Evolutionary conservation across 2,113 vertebrate species (phyloP).

Genomic region (Ophiodon elongatus): DNA sequence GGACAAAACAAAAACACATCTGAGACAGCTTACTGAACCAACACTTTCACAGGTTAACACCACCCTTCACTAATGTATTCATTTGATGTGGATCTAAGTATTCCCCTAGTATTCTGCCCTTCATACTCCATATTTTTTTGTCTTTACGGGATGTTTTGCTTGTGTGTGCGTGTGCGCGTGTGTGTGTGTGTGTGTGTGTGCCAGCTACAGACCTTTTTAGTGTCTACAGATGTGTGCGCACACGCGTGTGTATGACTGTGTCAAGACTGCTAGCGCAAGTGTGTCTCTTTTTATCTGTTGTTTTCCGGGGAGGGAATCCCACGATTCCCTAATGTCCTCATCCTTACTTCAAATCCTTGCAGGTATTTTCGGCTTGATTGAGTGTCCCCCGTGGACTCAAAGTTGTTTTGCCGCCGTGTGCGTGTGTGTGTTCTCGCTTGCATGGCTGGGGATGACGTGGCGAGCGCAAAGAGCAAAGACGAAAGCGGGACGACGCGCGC

Average conservation of each 20-base stretch:
- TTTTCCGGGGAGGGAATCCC: slow-evolving; percentile 35
- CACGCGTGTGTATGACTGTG: slow-evolving; percentile 19
- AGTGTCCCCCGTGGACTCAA: slow-evolving; percentile 63
- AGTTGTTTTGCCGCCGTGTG: slow-evolving; percentile 52
- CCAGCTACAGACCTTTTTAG: slow-evolving; percentile 27
- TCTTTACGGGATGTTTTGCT: slow-evolving; percentile 36
- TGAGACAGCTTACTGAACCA: slow-evolving; percentile 57
- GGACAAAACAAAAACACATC: slow-evolving; percentile 63
- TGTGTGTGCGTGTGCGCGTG: slow-evolving; percentile 16
- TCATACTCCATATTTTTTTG: slow-evolving; percentile 45
- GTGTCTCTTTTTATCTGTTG: slow-evolving; percentile 23
- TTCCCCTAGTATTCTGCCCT: slow-evolving; percentile 53
- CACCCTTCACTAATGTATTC: slow-evolving; percentile 65
- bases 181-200: slow-evolving; percentile 11
- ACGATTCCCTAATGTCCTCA: slow-evolving; percentile 70
- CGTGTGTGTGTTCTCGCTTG: slow-evolving; percentile 38
- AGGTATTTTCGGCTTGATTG: slow-evolving; percentile 74
- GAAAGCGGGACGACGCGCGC: slow-evolving; percentile 22
- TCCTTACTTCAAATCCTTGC: slow-evolving; percentile 73
- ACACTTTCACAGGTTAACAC: slow-evolving; percentile 75
- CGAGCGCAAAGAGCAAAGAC: slow-evolving; percentile 43
- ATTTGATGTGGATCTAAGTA: slow-evolving; percentile 64
- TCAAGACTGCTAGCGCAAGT: slow-evolving; percentile 32
- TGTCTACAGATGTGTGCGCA: slow-evolving; percentile 18
- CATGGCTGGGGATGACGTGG: slow-evolving; percentile 31